These are phyloP conservation scores for Psilopsiagon aymara DNA, from an alignment of 2,113 vertebrate genomes.

Conservation along the genomic window DNA sequence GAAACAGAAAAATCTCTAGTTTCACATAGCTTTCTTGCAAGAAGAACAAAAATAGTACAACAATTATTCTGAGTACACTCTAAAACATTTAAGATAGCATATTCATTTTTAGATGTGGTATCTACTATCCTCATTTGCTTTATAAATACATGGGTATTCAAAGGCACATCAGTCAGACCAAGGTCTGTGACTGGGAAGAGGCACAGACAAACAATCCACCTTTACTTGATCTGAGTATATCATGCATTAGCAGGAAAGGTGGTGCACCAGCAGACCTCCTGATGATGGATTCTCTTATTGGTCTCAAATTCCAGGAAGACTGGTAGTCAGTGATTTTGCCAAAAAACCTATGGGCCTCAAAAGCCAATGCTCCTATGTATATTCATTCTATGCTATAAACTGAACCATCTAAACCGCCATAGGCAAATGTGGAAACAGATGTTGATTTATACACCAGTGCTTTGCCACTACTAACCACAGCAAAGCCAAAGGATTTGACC, in stretches of 20 bases:
- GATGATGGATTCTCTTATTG: not conserved
- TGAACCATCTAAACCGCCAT: not conserved
- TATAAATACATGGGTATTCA: accelerated
- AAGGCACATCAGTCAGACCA: too few relatives aligned
- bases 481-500: not conserved
- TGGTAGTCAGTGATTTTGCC: not conserved
- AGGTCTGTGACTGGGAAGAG: accelerated
- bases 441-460: not conserved
- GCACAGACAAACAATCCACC: accelerated
- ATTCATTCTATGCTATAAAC: accelerated
- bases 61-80: accelerated
- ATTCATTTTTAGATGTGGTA: not conserved
- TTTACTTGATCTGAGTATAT: not conserved
- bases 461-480: not conserved
- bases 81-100: not conserved
- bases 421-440: not conserved
- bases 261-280: not conserved
- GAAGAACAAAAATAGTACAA: not conserved
- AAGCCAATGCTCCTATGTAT: not conserved
- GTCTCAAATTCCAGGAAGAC: not conserved
- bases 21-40: not conserved
- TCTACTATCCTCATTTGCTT: not conserved
- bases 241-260: not conserved
- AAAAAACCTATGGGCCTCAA: not conserved
- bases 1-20: not conserved